Percentiles rank a stretch among this genome's conserved stretches.
Conservation (phyloP, 2,888 invertebrate species). For the Brachyptera putata region DNA sequence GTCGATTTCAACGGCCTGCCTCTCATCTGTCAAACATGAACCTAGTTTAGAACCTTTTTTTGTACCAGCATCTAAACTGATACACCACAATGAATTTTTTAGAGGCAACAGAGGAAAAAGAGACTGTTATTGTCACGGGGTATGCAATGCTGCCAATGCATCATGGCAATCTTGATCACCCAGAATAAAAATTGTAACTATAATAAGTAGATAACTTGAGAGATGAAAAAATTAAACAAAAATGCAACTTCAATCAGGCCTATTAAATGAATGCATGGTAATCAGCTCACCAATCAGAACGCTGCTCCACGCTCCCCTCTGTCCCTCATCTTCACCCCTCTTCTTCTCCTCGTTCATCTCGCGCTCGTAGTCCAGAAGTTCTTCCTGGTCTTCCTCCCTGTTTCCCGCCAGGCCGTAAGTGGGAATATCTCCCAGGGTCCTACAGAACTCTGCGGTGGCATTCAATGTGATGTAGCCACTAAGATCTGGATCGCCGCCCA, state of each 20-base stretch:
- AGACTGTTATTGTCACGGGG: too few relatives aligned
- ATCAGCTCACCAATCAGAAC: conserved; percentile 58
- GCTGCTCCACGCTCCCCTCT: conserved; percentile 75
- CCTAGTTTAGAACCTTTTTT: too few relatives aligned
- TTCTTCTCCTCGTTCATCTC: conserved; percentile 46
- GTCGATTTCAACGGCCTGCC: too few relatives aligned
- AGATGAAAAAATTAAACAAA: too few relatives aligned
- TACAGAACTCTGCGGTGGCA: conserved; percentile 94
- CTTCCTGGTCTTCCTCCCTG: conserved; percentile 74
- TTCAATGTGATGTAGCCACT: conserved; percentile 73
- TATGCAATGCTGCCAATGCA: too few relatives aligned
- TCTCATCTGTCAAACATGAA: too few relatives aligned
- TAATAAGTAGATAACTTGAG: too few relatives aligned
- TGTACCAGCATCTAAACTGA: not conserved
- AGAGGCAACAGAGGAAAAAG: too few relatives aligned
- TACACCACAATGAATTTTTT: too few relatives aligned
- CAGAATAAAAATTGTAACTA: too few relatives aligned
- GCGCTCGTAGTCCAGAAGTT: conserved; percentile 54
- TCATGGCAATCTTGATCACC: too few relatives aligned
- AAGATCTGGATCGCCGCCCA: conserved; percentile 36
- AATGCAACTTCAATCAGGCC: too few relatives aligned
- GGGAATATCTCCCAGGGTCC: conserved; percentile 92
- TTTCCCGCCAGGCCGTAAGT: conserved; percentile 90
- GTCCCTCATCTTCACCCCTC: conserved; percentile 51
- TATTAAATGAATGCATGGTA: not conserved